Conservation (phyloP, 2,888 invertebrate species). For the Electrophaes corylata region DNA sequence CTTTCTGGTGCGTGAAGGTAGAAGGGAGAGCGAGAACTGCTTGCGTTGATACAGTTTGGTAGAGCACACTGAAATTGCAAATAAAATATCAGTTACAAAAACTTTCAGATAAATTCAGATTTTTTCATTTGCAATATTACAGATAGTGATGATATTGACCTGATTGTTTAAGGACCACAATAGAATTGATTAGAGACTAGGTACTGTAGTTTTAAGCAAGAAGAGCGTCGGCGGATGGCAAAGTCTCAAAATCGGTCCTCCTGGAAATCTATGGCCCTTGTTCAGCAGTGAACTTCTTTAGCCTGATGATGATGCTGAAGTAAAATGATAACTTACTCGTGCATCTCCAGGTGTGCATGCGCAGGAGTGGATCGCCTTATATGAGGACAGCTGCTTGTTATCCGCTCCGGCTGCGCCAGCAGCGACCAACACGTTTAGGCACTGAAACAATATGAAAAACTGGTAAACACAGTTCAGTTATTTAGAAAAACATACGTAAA, state of each 20-base stretch:
- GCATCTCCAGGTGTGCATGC: conserved; percentile 76
- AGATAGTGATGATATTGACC: too few species aligned
- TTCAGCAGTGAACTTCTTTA: too few species aligned
- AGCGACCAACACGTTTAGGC: conserved; percentile 91
- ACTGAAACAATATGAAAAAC: conserved; percentile 77
- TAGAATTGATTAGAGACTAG: too few species aligned
- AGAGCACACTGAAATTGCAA: conserved; percentile 78
- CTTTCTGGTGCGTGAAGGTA: conserved; percentile 89
- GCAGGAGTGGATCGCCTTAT: conserved; percentile 77
- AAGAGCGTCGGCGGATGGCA: too few species aligned
- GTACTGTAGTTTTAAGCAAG: too few species aligned
- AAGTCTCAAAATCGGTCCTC: too few species aligned
- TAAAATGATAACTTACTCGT: conserved; percentile 59
- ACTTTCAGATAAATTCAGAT: too few species aligned
- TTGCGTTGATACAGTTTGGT: conserved; percentile 80
- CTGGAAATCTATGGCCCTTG: too few species aligned
- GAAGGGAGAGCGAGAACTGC: conserved; percentile 85
- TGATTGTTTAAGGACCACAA: too few species aligned
- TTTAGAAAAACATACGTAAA: too few species aligned
- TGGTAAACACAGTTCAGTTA: background rate
- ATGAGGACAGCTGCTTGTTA: conserved; percentile 70
- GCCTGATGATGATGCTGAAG: background rate
- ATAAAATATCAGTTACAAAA: background rate
- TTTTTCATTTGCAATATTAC: too few species aligned
- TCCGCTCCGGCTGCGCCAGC: conserved; percentile 86